Conservation (phyloP, 2,797 vertebrate species). For the Muscicapa striata region DNA sequence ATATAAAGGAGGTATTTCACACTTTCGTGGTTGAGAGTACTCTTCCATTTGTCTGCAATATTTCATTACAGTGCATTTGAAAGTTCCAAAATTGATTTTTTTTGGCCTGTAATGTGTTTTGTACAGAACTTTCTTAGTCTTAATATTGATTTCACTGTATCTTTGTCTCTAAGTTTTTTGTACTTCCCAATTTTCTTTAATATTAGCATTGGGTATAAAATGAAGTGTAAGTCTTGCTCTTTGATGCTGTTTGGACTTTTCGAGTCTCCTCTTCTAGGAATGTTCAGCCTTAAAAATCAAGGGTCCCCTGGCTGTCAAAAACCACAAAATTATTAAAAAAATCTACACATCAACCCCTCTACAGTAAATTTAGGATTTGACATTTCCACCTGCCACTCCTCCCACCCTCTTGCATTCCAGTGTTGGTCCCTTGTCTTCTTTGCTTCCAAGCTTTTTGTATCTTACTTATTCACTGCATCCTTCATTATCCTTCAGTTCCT, state of each 20-base stretch:
- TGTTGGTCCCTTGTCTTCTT: background rate
- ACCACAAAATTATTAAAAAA: fast-evolving
- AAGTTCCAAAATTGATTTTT: conserved; percentile 69
- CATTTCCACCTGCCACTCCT: fast-evolving
- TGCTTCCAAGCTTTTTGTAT: background rate
- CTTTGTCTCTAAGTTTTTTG: conserved; percentile 51
- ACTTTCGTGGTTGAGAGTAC: conserved; percentile 33
- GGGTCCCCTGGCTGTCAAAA: background rate
- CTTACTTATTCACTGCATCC: background rate
- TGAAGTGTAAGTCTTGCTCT: conserved; percentile 16
- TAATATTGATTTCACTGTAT: conserved; percentile 70
- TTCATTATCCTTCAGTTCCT: background rate
- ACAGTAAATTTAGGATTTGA: background rate
- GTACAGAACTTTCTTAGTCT: conserved; percentile 39
- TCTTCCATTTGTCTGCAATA: conserved; percentile 44
- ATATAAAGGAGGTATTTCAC: conserved; percentile 46
- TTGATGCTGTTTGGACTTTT: conserved; percentile 4
- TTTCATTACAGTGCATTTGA: conserved; percentile 48
- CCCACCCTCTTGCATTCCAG: background rate
- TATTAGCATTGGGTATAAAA: conserved; percentile 45
- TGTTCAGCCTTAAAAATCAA: background rate
- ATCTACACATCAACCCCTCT: background rate
- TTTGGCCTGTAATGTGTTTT: conserved; percentile 52
- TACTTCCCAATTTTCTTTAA: conserved; percentile 30
- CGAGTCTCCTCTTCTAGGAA: background rate